Evolutionary conservation across 2,113 vertebrate genomes (phyloP).

Genomic region (Nyctibius bracteatus): DNA sequence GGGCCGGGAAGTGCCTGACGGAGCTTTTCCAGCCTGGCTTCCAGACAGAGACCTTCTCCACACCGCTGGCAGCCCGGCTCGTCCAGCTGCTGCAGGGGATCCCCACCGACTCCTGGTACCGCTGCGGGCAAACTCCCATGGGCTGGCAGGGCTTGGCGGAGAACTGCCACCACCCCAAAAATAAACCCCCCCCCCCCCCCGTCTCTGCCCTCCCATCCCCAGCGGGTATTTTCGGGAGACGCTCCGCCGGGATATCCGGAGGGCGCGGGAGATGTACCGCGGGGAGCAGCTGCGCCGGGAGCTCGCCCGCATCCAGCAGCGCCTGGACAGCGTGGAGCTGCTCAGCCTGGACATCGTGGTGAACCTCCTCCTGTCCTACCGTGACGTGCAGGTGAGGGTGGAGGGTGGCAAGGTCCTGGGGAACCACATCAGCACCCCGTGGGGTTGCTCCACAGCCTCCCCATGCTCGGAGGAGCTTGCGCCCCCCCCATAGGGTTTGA

Average conservation of each 20-base stretch:
- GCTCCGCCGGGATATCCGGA: conserved; percentile 83
- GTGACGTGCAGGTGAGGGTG: conserved; percentile 81
- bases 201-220: background rate
- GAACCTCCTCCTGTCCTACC: conserved; percentile 88
- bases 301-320: conserved; percentile 81
- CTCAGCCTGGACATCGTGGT: conserved; percentile 88
- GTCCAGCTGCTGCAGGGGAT: conserved; percentile 78
- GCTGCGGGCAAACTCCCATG: background rate
- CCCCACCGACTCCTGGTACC: conserved; percentile 82
- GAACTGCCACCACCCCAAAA: background rate
- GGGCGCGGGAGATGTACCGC: conserved; percentile 80
- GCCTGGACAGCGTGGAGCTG: conserved; percentile 88
- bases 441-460: background rate
- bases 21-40: conserved; percentile 81
- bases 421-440: rapidly evolving
- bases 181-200: too few species aligned
- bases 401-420: too few species aligned
- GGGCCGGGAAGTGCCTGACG: conserved; percentile 73
- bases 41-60: conserved; percentile 78
- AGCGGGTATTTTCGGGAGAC: conserved; percentile 89
- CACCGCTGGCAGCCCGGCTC: conserved; percentile 77
- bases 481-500: background rate
- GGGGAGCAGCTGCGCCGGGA: conserved; percentile 82
- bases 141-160: background rate
- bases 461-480: background rate